Evolutionary conservation across 2,888 invertebrate genomes (phyloP), one percentile per base, ranked within the genome.

Genomic region (Fabriciana adippe): DNA sequence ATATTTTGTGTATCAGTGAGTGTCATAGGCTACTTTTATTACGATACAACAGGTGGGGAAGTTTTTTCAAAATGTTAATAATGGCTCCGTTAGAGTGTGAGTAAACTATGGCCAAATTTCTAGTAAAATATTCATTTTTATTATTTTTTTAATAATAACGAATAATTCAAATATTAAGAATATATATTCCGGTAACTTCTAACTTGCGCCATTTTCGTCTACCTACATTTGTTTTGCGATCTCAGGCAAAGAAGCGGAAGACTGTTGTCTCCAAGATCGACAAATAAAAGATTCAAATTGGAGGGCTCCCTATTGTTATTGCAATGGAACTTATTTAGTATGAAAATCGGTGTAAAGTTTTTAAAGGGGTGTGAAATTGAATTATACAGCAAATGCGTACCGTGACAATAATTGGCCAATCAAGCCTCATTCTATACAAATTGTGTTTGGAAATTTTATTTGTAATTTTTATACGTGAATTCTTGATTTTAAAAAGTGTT

Each of bases 301-400:
- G 82, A 80, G 87, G 87, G 85, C 80, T 77, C 74, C 71, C 81
- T 73, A 85, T 88, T 87, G 88, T 87, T 67, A 31, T 65, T 62
- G 78, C 84, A 88, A 87, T 82, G 82, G 83, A 80, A 77, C 89
- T 87, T 88, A 89, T 89, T 89, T 83, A 82, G 84, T 87, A 88
- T 89, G 85, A 88, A 87, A 88, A 84, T 72, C 65, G 67, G 67
- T 71, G 71, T 68, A 31, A 71, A 72, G 70, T 75, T 74, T 77
- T 79, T 74, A 75, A 79, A 79, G 80, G 83, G 81, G 83, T 80
- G 81, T 74, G 72, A 73, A 76, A 78, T 76, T 69, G 67, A 74
- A 74, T 77, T 76, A 76, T 69, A 66, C 61, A 51, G 41, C 61
- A 63, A 57, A 65, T 62, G 68, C 71, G 63, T 69, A 70, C 72